A percentile compares a stretch with the other conserved stretches of the same genome.
phyloP scores from a whole-genome alignment of 1,140 invertebrate genomes.

The Trichonephila clavipes region DNA sequence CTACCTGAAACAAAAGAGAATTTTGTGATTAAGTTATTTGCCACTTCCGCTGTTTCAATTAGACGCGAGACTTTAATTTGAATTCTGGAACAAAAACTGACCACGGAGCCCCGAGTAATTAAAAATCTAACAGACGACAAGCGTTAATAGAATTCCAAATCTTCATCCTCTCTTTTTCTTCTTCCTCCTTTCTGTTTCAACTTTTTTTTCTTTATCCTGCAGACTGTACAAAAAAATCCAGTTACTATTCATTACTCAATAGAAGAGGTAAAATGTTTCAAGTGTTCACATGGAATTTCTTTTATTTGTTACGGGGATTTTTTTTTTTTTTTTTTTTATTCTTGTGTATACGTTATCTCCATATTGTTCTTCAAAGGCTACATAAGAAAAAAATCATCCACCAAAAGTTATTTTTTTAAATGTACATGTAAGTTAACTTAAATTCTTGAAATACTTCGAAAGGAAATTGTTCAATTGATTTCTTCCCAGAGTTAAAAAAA shows the following conservation, averaged over 20 bases:
- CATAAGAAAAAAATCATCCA: not conserved
- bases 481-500: not conserved
- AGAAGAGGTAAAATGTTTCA: not conserved
- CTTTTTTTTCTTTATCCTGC: not conserved
- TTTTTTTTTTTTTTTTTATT: not conserved
- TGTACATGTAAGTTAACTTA: not conserved
- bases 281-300: conserved; percentile 1
- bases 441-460: conserved; percentile 24
- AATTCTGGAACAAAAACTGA: conserved; percentile 25
- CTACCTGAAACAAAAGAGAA: conserved; percentile 2
- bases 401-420: not conserved
- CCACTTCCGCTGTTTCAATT: conserved; percentile 19
- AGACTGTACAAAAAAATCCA: not conserved
- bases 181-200: not conserved
- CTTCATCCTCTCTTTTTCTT: not conserved
- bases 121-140: conserved; percentile 1
- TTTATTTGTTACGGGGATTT: not conserved
- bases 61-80: not conserved
- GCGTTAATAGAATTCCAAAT: conserved; percentile 26
- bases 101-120: not conserved
- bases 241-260: conserved; percentile 7
- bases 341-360: not conserved
- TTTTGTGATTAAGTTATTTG: conserved; percentile 22
- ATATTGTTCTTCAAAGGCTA: not conserved
- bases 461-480: conserved; percentile 20